Conservation (phyloP, 2,888 invertebrate species). For the Patella caerulea region DNA sequence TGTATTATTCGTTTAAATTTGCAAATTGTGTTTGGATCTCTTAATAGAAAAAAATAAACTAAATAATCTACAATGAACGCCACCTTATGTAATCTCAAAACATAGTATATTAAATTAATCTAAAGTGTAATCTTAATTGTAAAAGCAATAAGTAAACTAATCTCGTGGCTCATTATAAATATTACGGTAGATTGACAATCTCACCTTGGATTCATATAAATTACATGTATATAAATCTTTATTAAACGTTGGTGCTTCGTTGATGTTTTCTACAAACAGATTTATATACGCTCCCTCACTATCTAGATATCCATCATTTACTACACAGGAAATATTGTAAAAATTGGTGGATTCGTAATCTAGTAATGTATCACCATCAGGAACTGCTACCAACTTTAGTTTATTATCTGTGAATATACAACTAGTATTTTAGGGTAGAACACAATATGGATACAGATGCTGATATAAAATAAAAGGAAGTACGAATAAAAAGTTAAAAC, state of each 20-base stretch:
- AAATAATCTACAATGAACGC: too few relatives aligned
- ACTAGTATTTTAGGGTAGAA: too few relatives aligned
- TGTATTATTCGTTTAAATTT: too few relatives aligned
- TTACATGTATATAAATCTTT: constrained; percentile 16
- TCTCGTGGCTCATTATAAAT: background rate
- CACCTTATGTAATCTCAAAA: too few relatives aligned
- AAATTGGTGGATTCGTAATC: constrained; percentile 18
- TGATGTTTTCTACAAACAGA: constrained; percentile 16
- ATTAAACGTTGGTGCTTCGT: constrained; percentile 18
- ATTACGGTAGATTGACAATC: background rate
- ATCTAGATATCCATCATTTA: constrained; percentile 21
- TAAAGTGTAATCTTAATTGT: too few relatives aligned
- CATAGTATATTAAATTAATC: too few relatives aligned
- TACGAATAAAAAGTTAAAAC: too few relatives aligned
- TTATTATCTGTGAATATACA: background rate
- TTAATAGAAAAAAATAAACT: too few relatives aligned
- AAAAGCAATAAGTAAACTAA: too few relatives aligned
- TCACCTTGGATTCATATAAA: constrained; percentile 14
- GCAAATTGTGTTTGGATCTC: too few relatives aligned
- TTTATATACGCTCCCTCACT: constrained; percentile 14
- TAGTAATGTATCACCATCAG: constrained; percentile 12
- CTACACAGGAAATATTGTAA: constrained; percentile 15
- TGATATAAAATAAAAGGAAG: too few relatives aligned
- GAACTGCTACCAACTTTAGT: background rate
- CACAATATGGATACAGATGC: too few relatives aligned